These are phyloP conservation scores for Hypolimnas misippus DNA, from an alignment of 2,888 invertebrate genomes.

Conservation along the genomic window DNA sequence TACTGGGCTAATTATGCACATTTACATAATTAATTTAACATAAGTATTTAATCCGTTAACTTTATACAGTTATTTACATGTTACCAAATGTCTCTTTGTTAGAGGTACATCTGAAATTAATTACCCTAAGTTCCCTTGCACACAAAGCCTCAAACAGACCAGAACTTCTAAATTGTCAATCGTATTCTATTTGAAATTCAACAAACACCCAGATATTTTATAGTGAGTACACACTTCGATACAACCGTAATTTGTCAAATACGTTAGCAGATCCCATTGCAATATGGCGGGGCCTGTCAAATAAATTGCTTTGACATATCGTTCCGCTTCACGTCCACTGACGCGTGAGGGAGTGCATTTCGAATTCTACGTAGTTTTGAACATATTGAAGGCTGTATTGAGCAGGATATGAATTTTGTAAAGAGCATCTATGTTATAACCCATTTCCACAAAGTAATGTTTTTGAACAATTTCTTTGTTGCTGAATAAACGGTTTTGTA, in stretches of 20 bases:
- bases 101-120: no score
- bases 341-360: slow-evolving; percentile 25
- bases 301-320: slow-evolving; percentile 34
- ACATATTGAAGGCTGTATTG: slow-evolving; percentile 9
- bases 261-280: slow-evolving; percentile 25
- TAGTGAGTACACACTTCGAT: slow-evolving; percentile 9
- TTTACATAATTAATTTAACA: no score
- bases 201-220: slow-evolving; percentile 1
- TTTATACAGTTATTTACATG: no score
- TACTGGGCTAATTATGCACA: no score
- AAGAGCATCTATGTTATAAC: slow-evolving; percentile 3
- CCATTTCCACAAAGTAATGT: no score
- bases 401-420: slow-evolving; percentile 3
- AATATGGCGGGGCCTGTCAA: slow-evolving; percentile 29
- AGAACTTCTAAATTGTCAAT: no score
- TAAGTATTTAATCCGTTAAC: no score
- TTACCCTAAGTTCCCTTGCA: no score
- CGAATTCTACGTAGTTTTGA: slow-evolving; percentile 18
- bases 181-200: not conserved
- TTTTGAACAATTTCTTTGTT: no score
- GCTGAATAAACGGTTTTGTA: no score
- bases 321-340: slow-evolving; percentile 22
- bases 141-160: no score
- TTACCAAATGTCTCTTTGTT: no score
- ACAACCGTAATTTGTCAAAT: slow-evolving; percentile 25